These are phyloP conservation scores for Ceriagrion tenellum DNA, from an alignment of 2,888 invertebrate genomes.

Conservation along the genomic window DNA sequence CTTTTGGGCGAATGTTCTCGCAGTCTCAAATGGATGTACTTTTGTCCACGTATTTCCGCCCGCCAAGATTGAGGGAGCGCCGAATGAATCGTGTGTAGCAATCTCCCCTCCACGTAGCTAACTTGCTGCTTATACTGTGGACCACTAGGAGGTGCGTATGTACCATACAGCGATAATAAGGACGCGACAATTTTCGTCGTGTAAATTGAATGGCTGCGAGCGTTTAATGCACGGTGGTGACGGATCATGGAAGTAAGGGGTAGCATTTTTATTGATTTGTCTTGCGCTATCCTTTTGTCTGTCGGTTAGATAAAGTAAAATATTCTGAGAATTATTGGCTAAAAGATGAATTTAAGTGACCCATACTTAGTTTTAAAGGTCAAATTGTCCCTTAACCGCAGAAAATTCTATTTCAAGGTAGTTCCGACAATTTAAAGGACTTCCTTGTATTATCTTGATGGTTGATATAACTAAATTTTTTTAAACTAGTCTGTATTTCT, in stretches of 20 bases:
- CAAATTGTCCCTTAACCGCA: no score
- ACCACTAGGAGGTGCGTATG: conserved; percentile 46
- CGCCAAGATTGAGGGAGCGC: neutral
- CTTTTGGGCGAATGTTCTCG: neutral
- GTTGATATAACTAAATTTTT: no score
- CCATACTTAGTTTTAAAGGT: no score
- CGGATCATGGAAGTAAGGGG: neutral
- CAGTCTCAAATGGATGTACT: conserved; percentile 26
- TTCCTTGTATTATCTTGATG: no score
- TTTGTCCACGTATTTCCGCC: conserved; percentile 31
- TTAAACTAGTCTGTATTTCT: no score
- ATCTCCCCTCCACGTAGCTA: conserved; percentile 23
- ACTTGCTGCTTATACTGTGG: conserved; percentile 35
- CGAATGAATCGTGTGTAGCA: conserved; percentile 6
- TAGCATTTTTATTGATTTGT: no score
- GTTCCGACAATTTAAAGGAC: no score
- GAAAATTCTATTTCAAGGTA: no score
- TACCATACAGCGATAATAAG: neutral
- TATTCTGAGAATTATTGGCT: no score
- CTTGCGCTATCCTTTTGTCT: no score
- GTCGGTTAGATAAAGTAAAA: no score
- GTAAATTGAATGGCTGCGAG: neutral
- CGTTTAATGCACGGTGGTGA: neutral
- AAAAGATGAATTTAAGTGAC: no score
- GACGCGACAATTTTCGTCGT: neutral